Percentiles rank a stretch among this genome's conserved stretches.
These are phyloP conservation scores for Opisthograptis luteolata DNA, from an alignment of 2,888 invertebrate genomes.

Conservation along the genomic window DNA sequence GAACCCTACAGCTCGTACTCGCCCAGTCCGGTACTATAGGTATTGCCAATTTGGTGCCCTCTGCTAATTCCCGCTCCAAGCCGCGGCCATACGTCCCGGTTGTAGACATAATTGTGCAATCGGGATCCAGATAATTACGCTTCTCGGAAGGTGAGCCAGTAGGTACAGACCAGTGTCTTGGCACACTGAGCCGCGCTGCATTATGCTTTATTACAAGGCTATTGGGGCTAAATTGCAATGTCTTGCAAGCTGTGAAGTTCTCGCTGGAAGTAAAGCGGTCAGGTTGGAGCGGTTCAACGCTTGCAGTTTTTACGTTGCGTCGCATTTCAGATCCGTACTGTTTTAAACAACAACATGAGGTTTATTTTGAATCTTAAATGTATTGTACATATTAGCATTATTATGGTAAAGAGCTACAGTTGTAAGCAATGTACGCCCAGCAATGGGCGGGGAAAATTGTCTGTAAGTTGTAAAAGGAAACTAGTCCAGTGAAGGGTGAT, in stretches of 20 bases:
- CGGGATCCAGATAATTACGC: constrained; percentile 21
- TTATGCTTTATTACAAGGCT: not conserved
- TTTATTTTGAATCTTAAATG: too few relatives aligned
- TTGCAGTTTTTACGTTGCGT: not conserved
- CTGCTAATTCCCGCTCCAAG: constrained; percentile 12
- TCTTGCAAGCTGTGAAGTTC: not conserved
- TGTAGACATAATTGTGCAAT: constrained; percentile 14
- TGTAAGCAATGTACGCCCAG: too few relatives aligned
- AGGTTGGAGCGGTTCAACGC: not conserved
- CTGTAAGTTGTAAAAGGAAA: too few relatives aligned
- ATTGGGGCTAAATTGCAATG: not conserved
- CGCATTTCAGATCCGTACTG: too few relatives aligned
- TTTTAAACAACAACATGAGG: too few relatives aligned
- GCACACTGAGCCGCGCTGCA: not conserved
- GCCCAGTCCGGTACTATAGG: constrained; percentile 10
- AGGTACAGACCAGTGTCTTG: not conserved
- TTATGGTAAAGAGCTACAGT: too few relatives aligned
- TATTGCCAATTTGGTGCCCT: constrained; percentile 14
- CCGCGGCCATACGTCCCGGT: not conserved
- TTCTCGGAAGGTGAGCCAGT: constrained; percentile 16
- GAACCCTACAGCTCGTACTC: not conserved
- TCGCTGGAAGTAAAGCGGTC: not conserved
- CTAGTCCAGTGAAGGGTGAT: too few relatives aligned
- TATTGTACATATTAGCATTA: too few relatives aligned
- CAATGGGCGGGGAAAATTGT: too few relatives aligned